Conservation (phyloP, 2,888 invertebrate species). For the Epirrhoe tristata region DNA sequence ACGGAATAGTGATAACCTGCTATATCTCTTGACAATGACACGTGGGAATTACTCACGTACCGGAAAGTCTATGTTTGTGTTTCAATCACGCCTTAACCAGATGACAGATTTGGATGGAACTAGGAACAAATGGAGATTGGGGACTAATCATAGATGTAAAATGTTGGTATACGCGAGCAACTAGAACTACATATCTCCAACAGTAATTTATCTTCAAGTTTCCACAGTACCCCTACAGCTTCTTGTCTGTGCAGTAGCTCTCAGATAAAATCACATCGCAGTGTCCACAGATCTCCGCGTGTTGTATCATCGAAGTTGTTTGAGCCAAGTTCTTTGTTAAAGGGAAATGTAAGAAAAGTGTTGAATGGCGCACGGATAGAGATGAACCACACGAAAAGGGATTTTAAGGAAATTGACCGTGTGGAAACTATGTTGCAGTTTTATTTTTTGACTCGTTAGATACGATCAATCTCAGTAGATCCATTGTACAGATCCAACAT, state of each 20-base stretch:
- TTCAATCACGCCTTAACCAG: too few species aligned
- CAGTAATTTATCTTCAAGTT: not conserved
- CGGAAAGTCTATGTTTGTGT: too few species aligned
- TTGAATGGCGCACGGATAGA: slow-evolving; percentile 4
- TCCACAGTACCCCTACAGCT: not conserved
- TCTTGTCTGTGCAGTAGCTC: slow-evolving; percentile 5
- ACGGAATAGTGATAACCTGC: not conserved
- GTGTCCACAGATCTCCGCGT: slow-evolving; percentile 18
- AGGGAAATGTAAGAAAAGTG: not conserved
- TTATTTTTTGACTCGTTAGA: not conserved
- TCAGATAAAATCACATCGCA: slow-evolving; percentile 25
- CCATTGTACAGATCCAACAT: too few species aligned
- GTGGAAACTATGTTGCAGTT: not conserved
- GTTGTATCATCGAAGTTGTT: slow-evolving; percentile 12
- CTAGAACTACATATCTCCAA: not conserved
- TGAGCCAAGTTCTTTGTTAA: slow-evolving; percentile 19
- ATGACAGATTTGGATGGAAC: too few species aligned
- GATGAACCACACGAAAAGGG: not conserved
- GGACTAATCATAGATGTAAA: too few species aligned
- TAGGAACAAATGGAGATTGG: too few species aligned
- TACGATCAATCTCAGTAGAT: too few species aligned
- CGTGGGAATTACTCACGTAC: not conserved
- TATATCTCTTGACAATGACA: not conserved
- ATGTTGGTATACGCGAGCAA: too few species aligned
- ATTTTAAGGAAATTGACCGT: not conserved